A percentile compares a stretch with the other conserved stretches of the same genome.
Conservation (phyloP, 2,113 vertebrate genomes). For the Cyrtonyx montezumae region DNA sequence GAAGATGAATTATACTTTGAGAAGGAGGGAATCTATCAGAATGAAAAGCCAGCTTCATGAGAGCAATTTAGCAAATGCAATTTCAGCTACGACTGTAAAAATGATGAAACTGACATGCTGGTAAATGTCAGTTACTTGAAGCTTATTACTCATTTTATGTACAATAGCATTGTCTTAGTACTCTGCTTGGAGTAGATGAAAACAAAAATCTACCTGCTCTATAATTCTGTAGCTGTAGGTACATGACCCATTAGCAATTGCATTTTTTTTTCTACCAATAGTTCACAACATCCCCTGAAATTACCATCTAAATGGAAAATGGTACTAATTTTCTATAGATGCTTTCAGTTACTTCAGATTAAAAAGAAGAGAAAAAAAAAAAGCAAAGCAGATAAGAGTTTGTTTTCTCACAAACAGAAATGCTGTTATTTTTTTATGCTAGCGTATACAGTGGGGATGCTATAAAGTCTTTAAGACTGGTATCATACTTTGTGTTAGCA, state of each 20-base stretch:
- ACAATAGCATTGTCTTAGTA: slow-evolving; percentile 8
- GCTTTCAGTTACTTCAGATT: background rate
- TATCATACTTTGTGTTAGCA: background rate
- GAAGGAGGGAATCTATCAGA: slow-evolving; percentile 42
- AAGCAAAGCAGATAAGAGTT: background rate
- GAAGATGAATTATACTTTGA: slow-evolving; percentile 24
- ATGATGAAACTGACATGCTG: background rate
- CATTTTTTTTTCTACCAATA: background rate
- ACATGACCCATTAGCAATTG: background rate
- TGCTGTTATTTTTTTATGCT: background rate
- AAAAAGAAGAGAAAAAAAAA: background rate
- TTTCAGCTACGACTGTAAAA: slow-evolving; percentile 33
- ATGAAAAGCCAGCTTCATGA: background rate
- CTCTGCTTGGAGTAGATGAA: background rate
- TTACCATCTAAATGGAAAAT: background rate
- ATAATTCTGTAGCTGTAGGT: background rate
- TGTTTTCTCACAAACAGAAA: slow-evolving; percentile 7
- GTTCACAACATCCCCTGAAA: background rate
- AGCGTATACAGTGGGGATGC: background rate
- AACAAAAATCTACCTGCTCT: slow-evolving; percentile 3
- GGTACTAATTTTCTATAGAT: background rate
- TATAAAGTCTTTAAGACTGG: background rate
- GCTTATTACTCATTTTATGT: slow-evolving; percentile 2
- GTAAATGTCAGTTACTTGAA: slow-evolving; percentile 36
- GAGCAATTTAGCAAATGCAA: slow-evolving; percentile 32